Evolutionary conservation across 35 echinoderm and acorn worm species (phyloP).

Genomic region (Holothuria glaberrima): DNA sequence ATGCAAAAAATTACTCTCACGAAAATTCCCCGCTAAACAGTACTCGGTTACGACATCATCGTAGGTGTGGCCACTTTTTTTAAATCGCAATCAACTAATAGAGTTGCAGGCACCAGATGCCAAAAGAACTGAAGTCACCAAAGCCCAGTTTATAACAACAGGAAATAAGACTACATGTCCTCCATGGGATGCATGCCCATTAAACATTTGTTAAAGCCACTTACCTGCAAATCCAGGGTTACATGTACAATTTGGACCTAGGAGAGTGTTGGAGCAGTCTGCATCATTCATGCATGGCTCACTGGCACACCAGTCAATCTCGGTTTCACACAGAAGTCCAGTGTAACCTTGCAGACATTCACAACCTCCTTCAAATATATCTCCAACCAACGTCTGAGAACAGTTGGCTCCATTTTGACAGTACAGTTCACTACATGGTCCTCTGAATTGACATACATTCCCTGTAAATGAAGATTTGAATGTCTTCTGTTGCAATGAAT

Average conservation of each 20-base stretch:
- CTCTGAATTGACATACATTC: slow-evolving; percentile 61
- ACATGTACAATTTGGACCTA: slow-evolving; percentile 51
- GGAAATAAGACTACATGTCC: too few relatives aligned
- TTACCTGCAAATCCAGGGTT: slow-evolving; percentile 70
- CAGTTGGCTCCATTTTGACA: slow-evolving; percentile 74
- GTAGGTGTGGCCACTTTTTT: too few relatives aligned
- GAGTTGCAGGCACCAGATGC: too few relatives aligned
- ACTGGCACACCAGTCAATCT: slow-evolving; percentile 85
- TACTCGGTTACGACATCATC: too few relatives aligned
- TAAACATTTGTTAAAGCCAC: background rate
- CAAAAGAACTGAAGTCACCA: too few relatives aligned
- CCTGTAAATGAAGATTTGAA: slow-evolving; percentile 34
- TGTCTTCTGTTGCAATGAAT: too few relatives aligned
- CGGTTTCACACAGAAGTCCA: slow-evolving; percentile 72
- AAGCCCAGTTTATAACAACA: too few relatives aligned
- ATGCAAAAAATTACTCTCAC: too few relatives aligned
- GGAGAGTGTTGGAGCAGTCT: slow-evolving; percentile 62
- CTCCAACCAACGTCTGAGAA: slow-evolving; percentile 39
- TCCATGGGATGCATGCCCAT: too few relatives aligned
- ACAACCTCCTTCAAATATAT: slow-evolving; percentile 53
- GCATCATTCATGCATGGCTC: slow-evolving; percentile 64
- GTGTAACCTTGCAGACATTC: slow-evolving; percentile 76
- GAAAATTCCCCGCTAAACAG: too few relatives aligned
- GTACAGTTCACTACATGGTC: slow-evolving; percentile 46
- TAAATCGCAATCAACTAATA: too few relatives aligned